Evolutionary conservation across 2,113 vertebrate species (phyloP).

Genomic region (Ramphastos sulfuratus): DNA sequence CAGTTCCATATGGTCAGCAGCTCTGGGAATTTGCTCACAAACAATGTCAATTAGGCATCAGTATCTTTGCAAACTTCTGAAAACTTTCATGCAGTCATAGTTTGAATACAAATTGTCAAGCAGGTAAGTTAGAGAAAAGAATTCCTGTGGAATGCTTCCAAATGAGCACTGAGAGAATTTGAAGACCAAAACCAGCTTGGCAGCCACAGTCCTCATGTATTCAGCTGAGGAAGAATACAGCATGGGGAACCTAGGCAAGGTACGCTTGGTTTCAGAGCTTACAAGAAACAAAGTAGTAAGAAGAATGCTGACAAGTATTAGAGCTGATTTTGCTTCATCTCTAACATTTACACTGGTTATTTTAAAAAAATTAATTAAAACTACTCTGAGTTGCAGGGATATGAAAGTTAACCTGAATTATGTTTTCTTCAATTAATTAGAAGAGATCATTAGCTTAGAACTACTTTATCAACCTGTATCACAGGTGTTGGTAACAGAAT

Average conservation of each 20-base stretch:
- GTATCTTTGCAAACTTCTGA: not conserved
- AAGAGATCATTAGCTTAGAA: not conserved
- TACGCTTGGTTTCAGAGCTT: not conserved
- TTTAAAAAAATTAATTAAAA: not conserved
- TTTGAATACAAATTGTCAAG: not conserved
- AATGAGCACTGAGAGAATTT: not conserved
- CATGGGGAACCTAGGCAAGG: not conserved
- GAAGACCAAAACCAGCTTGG: not conserved
- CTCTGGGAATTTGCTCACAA: not conserved
- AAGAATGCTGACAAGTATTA: not conserved
- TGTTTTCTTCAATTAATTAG: not conserved
- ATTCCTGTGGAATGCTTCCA: not conserved
- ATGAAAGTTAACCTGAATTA: not conserved
- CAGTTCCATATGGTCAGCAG: not conserved
- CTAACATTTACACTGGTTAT: not conserved
- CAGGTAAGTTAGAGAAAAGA: not conserved
- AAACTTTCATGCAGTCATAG: not conserved
- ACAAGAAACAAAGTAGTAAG: not conserved
- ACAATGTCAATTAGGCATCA: not conserved
- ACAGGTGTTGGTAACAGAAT: not conserved
- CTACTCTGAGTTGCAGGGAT: not conserved
- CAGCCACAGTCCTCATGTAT: not conserved
- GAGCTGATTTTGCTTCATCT: not conserved
- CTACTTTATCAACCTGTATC: not conserved
- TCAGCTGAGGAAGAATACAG: accelerated